These are phyloP conservation scores for Lepidotrigona ventralis DNA, from an alignment of 1,140 invertebrate species.

Conservation along the genomic window DNA sequence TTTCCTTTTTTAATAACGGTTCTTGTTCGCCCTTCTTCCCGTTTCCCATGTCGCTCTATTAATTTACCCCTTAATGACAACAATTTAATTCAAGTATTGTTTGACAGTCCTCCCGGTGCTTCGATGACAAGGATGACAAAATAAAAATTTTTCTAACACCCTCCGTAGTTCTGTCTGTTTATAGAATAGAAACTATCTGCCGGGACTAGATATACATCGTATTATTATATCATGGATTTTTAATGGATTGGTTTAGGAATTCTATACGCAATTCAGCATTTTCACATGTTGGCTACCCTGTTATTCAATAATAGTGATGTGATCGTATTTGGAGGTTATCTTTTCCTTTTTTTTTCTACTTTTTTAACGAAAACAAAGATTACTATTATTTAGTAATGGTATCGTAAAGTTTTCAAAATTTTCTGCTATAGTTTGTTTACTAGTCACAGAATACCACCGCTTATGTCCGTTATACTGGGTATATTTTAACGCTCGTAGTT, in stretches of 20 bases:
- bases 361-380: slow-evolving; percentile 19
- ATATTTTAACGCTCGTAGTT: neutral
- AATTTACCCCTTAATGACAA: slow-evolving; percentile 33
- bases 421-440: neutral
- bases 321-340: slow-evolving; percentile 32
- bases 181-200: slow-evolving; percentile 35
- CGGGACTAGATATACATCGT: neutral
- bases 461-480: neutral
- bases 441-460: neutral
- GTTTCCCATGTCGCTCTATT: slow-evolving; percentile 74
- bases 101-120: slow-evolving; percentile 64
- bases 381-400: slow-evolving; percentile 6
- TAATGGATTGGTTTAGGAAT: slow-evolving; percentile 50
- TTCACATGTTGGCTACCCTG: slow-evolving; percentile 39
- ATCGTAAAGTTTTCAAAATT: neutral
- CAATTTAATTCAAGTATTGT: slow-evolving; percentile 43
- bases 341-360: neutral
- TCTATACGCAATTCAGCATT: neutral
- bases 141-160: slow-evolving; percentile 54
- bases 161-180: slow-evolving; percentile 5
- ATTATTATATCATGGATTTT: slow-evolving; percentile 10
- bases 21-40: slow-evolving; percentile 79
- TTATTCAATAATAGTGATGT: neutral
- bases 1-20: slow-evolving; percentile 76
- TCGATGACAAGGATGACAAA: slow-evolving; percentile 66